These are phyloP conservation scores for Molorchus minor DNA, from an alignment of 2,888 invertebrate species.

Conservation along the genomic window DNA sequence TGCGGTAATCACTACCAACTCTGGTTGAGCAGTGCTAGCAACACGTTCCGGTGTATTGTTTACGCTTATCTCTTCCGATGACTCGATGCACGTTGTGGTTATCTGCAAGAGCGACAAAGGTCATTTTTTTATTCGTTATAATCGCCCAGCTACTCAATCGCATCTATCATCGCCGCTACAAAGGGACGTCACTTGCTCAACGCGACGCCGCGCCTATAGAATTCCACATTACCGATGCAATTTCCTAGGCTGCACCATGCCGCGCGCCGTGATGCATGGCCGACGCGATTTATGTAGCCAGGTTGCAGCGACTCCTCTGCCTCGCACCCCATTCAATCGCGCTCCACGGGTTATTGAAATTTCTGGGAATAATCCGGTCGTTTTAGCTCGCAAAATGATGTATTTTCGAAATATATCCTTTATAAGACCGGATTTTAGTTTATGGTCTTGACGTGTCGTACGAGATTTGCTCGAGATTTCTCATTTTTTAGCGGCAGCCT, in stretches of 20 bases:
- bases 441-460: no score
- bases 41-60: conserved; percentile 7
- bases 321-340: conserved; percentile 28
- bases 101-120: conserved; percentile 5
- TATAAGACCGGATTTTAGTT: no score
- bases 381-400: no score
- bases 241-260: conserved; percentile 43
- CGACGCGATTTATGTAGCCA: conserved; percentile 35
- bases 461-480: no score
- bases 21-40: no score
- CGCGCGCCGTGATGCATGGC: conserved; percentile 41
- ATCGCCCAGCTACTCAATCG: conserved; percentile 10
- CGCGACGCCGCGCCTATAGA: conserved; percentile 39
- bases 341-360: conserved; percentile 34
- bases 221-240: conserved; percentile 51
- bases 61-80: conserved; percentile 12
- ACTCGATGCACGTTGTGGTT: not conserved
- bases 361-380: no score
- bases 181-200: conserved; percentile 44
- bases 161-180: conserved; percentile 44
- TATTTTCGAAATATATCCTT: no score
- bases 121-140: conserved; percentile 4
- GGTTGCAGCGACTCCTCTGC: conserved; percentile 13
- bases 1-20: no score
- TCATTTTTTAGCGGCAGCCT: no score